A percentile compares a stretch with the other conserved stretches of the same genome.
Evolutionary conservation across 2,113 vertebrate species (phyloP).

Genomic region (Phyllostomus discolor): DNA sequence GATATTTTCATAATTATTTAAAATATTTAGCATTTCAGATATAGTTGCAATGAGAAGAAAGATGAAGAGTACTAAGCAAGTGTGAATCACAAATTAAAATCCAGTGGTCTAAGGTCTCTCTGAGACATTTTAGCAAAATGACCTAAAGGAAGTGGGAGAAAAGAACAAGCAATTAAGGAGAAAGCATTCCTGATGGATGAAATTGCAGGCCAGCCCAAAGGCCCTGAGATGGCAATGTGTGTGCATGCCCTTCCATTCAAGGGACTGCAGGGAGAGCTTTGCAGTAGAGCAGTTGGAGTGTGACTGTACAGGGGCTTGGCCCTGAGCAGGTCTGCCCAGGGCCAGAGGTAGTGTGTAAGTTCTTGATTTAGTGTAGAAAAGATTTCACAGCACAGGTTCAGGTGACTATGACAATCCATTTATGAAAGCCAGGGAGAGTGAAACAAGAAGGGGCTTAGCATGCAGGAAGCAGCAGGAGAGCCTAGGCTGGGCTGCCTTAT

Average conservation of each 20-base stretch:
- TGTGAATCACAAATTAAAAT: neutral
- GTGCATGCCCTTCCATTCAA: neutral
- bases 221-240: neutral
- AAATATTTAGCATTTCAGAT: neutral
- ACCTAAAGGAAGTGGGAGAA: neutral
- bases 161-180: neutral
- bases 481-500: no score
- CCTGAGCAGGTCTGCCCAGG: no score
- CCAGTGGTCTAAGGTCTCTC: neutral
- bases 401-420: no score
- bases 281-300: neutral
- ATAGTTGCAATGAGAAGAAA: neutral
- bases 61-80: neutral
- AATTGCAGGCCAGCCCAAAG: neutral
- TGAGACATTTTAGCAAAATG: neutral
- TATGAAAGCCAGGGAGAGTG: no score
- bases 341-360: no score
- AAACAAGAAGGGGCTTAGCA: no score
- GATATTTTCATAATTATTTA: neutral
- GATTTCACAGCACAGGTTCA: no score
- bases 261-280: fast-evolving
- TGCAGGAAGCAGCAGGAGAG: no score
- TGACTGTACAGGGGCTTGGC: no score
- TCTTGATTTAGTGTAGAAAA: no score
- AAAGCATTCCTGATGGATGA: neutral